Conservation (phyloP, 1,140 invertebrate genomes). For the Elysia chlorotica region DNA sequence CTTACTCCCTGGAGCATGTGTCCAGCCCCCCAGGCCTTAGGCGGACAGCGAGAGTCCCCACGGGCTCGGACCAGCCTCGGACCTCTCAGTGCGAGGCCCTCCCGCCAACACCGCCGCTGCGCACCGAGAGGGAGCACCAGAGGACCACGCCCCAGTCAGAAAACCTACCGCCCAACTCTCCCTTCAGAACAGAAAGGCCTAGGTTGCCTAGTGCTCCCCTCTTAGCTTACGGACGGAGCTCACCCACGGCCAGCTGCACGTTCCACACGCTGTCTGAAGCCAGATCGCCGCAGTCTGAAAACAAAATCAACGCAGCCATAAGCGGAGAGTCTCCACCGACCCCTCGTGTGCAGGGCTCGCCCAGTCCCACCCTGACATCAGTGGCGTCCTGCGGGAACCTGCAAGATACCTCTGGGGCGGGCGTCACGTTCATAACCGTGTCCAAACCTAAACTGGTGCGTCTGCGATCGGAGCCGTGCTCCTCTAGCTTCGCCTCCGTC, state of each 20-base stretch:
- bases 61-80: conserved; percentile 1
- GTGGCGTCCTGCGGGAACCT: too few species aligned
- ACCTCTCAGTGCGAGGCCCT: conserved; percentile 5
- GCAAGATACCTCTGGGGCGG: too few species aligned
- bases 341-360: too few species aligned
- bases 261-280: background rate
- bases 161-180: background rate
- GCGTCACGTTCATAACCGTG: background rate
- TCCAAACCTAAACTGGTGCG: conserved; percentile 20
- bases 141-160: conserved; percentile 9
- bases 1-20: conserved; percentile 15
- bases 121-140: background rate
- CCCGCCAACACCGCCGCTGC: background rate
- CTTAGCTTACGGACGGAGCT: too few species aligned
- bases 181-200: background rate
- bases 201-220: too few species aligned
- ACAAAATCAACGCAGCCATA: conserved; percentile 9
- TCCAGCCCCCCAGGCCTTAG: conserved; percentile 7
- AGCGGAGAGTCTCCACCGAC: background rate
- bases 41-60: conserved; percentile 1
- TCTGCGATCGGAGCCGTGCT: conserved; percentile 13
- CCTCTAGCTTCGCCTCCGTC: background rate
- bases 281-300: conserved; percentile 3
- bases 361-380: too few species aligned
- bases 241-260: too few species aligned